Base-by-base conservation (phyloP, 1,140 invertebrate genomes). In the Nasonia vitripennis region DNA sequence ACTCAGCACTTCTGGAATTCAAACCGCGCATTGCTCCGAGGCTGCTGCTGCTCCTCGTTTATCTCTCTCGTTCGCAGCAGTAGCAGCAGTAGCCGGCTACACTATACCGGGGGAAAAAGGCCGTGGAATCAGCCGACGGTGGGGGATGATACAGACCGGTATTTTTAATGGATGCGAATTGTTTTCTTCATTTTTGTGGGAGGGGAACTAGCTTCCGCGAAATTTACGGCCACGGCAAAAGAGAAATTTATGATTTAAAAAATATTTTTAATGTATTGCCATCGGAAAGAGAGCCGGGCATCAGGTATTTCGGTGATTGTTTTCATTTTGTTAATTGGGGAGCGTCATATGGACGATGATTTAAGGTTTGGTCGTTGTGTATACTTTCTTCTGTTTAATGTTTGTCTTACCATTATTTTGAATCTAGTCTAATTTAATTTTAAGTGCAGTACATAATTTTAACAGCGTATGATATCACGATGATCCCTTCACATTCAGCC, bases 1-100 rank as follows among this genome's bases (percentile, higher is more conserved):
- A 67, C 55, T 79, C 55, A 67, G 78, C 78, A 78, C 41, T 78
- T 78, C 75, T 51, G 75, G 75, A 78, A 78, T 78, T 78, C 75
- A 51, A 78, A 51, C 45, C 75, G 41, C 75, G 75, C 45, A 55
- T 34, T n/a, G 37, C 55, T 37, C 78, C 55, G 51, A 23, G 23
- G 84, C 82, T 67, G 55, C 27, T 75, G n/a, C 48, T 37, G 11
- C 20, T 62, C 17, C 73, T 75, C 75, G 75, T 78, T 48, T 23
- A 51, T 78, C 75, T 78, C 45, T 51, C 45, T 51, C 75, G 20
- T 75, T 41, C 20, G 37, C 55, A 37, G 11, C 37, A 71, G 10
- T 5, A 27, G 20, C 81, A 87, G 86, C 86, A 82, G 82, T 23
- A 27, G 11, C 27, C 27, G 11, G 73, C 34, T 41, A 17, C 34